These are phyloP conservation scores for Tipula vernalis DNA, from an alignment of 2,888 invertebrate species.

Conservation along the genomic window DNA sequence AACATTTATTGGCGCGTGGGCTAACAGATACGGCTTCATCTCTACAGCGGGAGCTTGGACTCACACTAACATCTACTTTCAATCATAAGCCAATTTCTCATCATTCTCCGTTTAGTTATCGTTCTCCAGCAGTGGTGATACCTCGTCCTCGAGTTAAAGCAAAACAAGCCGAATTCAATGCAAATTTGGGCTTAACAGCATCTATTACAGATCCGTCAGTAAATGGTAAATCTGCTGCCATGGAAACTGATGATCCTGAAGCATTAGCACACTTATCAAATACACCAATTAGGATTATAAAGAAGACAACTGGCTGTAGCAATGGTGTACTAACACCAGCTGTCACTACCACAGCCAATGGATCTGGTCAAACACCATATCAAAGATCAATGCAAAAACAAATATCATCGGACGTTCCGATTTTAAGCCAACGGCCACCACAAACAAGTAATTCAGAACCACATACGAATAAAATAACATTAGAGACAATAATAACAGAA, in stretches of 20 bases:
- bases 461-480: constrained; percentile 42
- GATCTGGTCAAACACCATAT: constrained; percentile 6
- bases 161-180: not conserved
- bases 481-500: constrained; percentile 90
- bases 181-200: not conserved
- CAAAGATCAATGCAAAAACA: constrained; percentile 39
- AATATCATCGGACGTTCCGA: constrained; percentile 41
- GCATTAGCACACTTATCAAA: constrained; percentile 11
- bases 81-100: constrained; percentile 18
- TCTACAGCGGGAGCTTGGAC: constrained; percentile 64
- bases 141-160: constrained; percentile 26
- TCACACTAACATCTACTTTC: constrained; percentile 36
- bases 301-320: constrained; percentile 18
- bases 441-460: constrained; percentile 26
- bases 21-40: constrained; percentile 56
- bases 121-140: constrained; percentile 21
- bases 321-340: not conserved
- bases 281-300: constrained; percentile 28
- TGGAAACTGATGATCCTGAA: not conserved
- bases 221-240: not conserved
- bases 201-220: not conserved
- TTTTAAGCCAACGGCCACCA: constrained; percentile 16
- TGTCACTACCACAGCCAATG: not conserved
- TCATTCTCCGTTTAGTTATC: constrained; percentile 33
- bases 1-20: constrained; percentile 70